Percentiles rank a stretch among this genome's conserved stretches.
Evolutionary conservation across 1,140 invertebrate genomes (phyloP).

Genomic region (Plutomurus gul): DNA sequence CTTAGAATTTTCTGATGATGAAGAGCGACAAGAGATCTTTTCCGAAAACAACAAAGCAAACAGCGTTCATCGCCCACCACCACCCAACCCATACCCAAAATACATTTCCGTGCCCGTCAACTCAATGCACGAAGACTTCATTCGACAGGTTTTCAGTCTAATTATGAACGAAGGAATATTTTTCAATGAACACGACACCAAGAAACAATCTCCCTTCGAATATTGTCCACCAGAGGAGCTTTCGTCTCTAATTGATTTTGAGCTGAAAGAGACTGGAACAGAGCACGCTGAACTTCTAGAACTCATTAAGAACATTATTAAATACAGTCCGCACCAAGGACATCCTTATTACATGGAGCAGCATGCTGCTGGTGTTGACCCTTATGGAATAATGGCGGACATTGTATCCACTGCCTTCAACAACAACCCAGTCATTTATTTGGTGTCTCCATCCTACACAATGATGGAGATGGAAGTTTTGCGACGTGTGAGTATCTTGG

Average conservation of each 20-base stretch:
- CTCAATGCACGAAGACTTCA: neutral
- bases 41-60: neutral
- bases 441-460: conserved; percentile 1
- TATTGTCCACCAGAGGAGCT: neutral
- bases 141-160: neutral
- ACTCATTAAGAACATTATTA: neutral
- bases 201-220: neutral
- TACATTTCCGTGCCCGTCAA: neutral
- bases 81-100: neutral
- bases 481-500: neutral
- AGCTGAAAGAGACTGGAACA: neutral
- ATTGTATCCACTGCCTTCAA: neutral
- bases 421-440: neutral
- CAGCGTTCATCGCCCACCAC: neutral
- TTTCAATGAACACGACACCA: neutral
- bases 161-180: neutral
- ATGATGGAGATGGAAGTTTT: conserved; percentile 31
- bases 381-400: conserved; percentile 35
- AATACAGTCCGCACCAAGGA: conserved; percentile 4
- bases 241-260: conserved; percentile 3
- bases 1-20: neutral
- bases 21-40: neutral
- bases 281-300: neutral
- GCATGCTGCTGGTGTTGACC: conserved; percentile 5
- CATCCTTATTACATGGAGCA: conserved; percentile 28